Percentiles rank a stretch among this genome's conserved stretches.
phyloP scores from a whole-genome alignment of 2,113 vertebrate species.

The Anseranas semipalmata region DNA sequence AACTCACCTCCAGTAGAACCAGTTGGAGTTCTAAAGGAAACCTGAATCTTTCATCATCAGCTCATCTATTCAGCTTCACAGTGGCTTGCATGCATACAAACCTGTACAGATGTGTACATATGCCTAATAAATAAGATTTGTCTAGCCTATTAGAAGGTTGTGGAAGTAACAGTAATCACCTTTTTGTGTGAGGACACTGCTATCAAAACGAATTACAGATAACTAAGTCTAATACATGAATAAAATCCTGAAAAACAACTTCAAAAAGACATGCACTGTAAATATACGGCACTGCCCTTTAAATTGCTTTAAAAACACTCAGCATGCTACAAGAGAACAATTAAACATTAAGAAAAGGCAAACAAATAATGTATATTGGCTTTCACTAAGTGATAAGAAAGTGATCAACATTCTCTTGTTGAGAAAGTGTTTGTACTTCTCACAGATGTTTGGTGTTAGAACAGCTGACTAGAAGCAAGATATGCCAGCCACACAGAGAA shows the following conservation, averaged over 20 bases:
- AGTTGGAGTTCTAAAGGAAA: not conserved
- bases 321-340: not conserved
- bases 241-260: not conserved
- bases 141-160: not conserved
- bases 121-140: not conserved
- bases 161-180: not conserved
- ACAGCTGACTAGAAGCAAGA: not conserved
- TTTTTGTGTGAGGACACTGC: not conserved
- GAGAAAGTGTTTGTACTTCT: not conserved
- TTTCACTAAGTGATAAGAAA: not conserved
- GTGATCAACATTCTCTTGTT: not conserved
- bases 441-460: not conserved
- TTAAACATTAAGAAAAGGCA: not conserved
- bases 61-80: not conserved
- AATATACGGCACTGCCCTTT: not conserved
- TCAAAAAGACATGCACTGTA: not conserved
- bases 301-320: not conserved
- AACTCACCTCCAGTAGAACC: not conserved
- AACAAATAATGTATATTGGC: not conserved
- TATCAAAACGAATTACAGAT: not conserved
- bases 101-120: not conserved
- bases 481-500: not conserved
- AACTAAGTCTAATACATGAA: not conserved
- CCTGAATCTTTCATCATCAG: not conserved
- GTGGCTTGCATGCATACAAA: not conserved